These are phyloP conservation scores for Pygmarrhopalites habei DNA, from an alignment of 1,140 invertebrate genomes.

Conservation along the genomic window DNA sequence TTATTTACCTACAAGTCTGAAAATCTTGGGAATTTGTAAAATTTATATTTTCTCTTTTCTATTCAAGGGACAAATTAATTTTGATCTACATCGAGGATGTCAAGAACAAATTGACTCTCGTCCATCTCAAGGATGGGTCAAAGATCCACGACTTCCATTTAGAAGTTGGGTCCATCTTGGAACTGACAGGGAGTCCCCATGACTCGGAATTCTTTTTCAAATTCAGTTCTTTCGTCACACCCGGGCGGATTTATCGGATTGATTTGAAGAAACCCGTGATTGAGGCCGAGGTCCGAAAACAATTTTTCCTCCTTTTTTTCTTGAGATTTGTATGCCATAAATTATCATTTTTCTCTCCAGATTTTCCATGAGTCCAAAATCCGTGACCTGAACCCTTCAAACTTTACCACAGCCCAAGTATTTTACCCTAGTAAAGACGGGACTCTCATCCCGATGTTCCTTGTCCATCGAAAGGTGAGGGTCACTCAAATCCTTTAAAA, in stretches of 20 bases:
- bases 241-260: conserved; percentile 81
- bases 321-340: conserved; percentile 36
- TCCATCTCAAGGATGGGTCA: conserved; percentile 65
- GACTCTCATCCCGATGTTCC: conserved; percentile 94
- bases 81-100: conserved; percentile 90
- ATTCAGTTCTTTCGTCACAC: conserved; percentile 90
- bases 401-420: too few relatives aligned
- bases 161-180: conserved; percentile 76
- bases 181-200: conserved; percentile 74
- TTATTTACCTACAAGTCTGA: background rate
- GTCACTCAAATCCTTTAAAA: background rate
- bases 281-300: conserved; percentile 65
- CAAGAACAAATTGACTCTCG: conserved; percentile 66
- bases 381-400: too few relatives aligned
- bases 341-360: background rate
- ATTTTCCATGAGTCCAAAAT: background rate
- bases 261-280: conserved; percentile 81
- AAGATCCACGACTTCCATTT: conserved; percentile 65
- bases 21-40: background rate
- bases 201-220: conserved; percentile 86
- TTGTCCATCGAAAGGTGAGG: conserved; percentile 63
- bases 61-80: conserved; percentile 67
- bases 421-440: too few relatives aligned
- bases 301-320: background rate
- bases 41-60: background rate